Evolutionary conservation across 23 tunicate genomes (phyloP).

Genomic region (Styela plicata): DNA sequence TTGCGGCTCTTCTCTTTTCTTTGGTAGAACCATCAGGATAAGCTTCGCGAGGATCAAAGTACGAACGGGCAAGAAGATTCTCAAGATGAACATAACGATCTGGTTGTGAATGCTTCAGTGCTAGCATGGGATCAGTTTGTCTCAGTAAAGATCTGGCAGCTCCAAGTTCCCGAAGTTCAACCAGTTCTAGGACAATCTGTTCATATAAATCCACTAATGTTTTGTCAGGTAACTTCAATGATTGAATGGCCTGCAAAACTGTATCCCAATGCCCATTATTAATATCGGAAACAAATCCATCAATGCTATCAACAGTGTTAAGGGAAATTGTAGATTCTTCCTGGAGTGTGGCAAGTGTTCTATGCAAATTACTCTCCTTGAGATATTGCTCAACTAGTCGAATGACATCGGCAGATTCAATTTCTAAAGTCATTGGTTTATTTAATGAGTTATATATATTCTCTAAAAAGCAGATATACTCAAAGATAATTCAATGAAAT

Average conservation of each 20-base stretch:
- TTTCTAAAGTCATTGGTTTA: conserved; percentile 72
- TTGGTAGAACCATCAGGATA: conserved; percentile 94
- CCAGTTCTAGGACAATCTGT: conserved; percentile 86
- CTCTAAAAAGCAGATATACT: no score
- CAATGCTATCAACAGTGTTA: conserved; percentile 93
- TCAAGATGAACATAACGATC: conserved; percentile 94
- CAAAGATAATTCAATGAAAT: no score
- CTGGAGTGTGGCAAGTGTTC: conserved; percentile 32
- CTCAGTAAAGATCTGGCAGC: conserved; percentile 93
- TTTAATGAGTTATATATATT: no score
- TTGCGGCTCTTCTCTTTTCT: conserved; percentile 86
- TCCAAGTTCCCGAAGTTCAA: conserved; percentile 89
- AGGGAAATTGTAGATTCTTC: conserved; percentile 85
- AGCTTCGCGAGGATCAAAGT: conserved; percentile 95
- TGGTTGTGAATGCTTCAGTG: conserved; percentile 80
- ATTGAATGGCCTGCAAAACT: conserved; percentile 82
- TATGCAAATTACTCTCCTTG: conserved; percentile 70
- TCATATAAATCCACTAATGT: conserved; percentile 89
- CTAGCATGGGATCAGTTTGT: conserved; percentile 95
- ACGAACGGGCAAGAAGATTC: conserved; percentile 80
- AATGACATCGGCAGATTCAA: conserved; percentile 95
- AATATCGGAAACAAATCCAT: conserved; percentile 83
- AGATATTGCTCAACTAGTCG: conserved; percentile 84
- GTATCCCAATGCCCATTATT: conserved; percentile 97
- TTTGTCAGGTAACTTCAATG: conserved; percentile 87